A percentile compares a stretch with the other conserved stretches of the same genome.
These are phyloP conservation scores for Tachuris rubrigastra DNA, from an alignment of 2,113 vertebrate genomes.

Conservation along the genomic window DNA sequence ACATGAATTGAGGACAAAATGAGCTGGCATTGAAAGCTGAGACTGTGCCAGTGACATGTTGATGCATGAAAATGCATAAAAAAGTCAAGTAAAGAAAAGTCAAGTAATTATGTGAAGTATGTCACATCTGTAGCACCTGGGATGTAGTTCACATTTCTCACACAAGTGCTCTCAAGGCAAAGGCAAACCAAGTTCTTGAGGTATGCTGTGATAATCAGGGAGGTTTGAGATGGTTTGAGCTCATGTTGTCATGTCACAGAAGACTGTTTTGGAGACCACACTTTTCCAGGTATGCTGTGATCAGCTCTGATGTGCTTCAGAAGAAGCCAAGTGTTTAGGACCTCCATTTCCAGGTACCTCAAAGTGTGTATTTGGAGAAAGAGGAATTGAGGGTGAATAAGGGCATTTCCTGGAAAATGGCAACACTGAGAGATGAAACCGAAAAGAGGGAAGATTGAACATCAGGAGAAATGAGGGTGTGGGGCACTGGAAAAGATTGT, in stretches of 20 bases:
- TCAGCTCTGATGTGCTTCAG: not conserved
- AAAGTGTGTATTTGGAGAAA: not conserved
- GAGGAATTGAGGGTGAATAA: not conserved
- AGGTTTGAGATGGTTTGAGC: not conserved
- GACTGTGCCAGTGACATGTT: not conserved
- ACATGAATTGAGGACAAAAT: not conserved
- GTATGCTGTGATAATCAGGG: not conserved
- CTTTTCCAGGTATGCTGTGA: not conserved
- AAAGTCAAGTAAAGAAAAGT: not conserved
- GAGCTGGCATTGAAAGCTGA: not conserved
- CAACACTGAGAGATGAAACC: not conserved
- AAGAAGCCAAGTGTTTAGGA: not conserved
- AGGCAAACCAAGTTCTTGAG: not conserved
- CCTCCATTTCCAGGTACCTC: rapidly evolving
- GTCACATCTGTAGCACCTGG: not conserved
- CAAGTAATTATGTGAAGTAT: not conserved
- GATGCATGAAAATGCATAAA: not conserved
- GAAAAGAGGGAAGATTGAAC: not conserved
- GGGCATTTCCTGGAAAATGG: not conserved
- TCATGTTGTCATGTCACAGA: not conserved
- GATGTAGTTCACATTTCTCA: not conserved
- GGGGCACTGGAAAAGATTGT: not conserved
- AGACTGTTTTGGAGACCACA: rapidly evolving
- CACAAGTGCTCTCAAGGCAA: not conserved
- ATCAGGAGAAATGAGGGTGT: not conserved